Evolutionary conservation across 2,797 vertebrate species (phyloP), one percentile per base, ranked within the genome.

Genomic region (Parauchenoglanis punctatus): DNA sequence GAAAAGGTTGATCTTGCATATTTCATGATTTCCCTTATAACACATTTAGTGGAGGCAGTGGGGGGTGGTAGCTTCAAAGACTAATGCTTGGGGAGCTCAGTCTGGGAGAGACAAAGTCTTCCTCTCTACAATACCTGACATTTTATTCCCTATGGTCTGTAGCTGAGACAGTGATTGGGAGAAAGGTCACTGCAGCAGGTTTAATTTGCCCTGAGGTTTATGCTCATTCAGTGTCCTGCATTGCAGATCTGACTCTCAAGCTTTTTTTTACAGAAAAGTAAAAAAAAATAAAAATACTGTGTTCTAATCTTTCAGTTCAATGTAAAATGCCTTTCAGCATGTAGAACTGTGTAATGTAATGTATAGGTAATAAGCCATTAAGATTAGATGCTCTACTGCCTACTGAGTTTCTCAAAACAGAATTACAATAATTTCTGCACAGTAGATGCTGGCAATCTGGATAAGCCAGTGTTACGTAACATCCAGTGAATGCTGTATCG

Each of bases 1-100:
- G 46, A 65, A 91, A 91, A 91, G 90, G 91, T 90, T 89, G 67
- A 82, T n/a, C 83, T 83, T 91, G 86, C 84, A 91, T 91, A 89
- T 91, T 91, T 91, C 44, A 91, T 91, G 81, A 88, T 68, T 78
- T 86, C 35, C 58, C 46, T 85, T 56, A 54, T 56, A 88, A 84
- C 72, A 70, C 78, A 85, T 75, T 83, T 84, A 89, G 75, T 88
- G 72, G 80, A 84, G 28, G 88, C 44, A 84, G 80, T n/a, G 12
- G 84, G 87, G 23, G 85, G 88, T 86, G 5, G 44, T 54, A 52
- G 75, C 82, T 90, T 90, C 80, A 91, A 90, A 89, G 83, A 73
- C 46, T 23, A 23, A 58, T 52, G 52, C 59, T 49, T 52, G 44
- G 73, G 76, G 46, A 76, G 78, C 83, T 81, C 82, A 67, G 77